These are phyloP conservation scores for Aegithalos caudatus DNA, from an alignment of 2,113 vertebrate species.

Conservation along the genomic window DNA sequence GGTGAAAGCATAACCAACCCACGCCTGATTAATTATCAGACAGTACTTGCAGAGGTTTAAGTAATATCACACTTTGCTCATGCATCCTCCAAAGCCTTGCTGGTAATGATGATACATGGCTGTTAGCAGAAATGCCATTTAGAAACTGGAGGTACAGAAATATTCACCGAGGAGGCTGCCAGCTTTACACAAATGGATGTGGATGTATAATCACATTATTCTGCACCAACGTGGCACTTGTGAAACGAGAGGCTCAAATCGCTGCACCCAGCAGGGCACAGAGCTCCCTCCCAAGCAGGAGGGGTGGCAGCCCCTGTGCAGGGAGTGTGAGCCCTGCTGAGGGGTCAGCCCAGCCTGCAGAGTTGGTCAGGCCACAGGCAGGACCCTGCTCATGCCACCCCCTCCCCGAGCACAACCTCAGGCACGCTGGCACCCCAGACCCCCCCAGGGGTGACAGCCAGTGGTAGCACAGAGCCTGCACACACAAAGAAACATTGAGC, in stretches of 20 bases:
- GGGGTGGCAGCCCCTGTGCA: fast-evolving
- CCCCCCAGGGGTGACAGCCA: background rate
- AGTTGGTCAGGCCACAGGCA: background rate
- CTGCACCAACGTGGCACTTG: background rate
- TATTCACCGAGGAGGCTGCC: background rate
- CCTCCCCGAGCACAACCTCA: fast-evolving
- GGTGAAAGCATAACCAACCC: background rate
- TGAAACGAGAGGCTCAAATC: background rate
- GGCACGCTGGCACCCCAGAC: background rate
- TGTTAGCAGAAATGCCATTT: conserved; percentile 11
- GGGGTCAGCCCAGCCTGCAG: background rate
- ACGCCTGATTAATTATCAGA: background rate
- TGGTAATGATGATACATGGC: conserved; percentile 27
- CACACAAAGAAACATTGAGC: background rate
- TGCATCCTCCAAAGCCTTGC: background rate
- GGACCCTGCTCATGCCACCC: background rate
- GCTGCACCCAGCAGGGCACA: background rate
- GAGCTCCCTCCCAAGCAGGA: background rate
- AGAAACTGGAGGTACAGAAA: background rate
- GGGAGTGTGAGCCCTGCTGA: fast-evolving
- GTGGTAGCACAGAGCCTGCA: background rate
- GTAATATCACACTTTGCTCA: background rate
- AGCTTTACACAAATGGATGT: background rate
- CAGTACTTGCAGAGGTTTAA: background rate
- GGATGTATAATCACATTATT: background rate